Evolutionary conservation across 2,888 invertebrate genomes (phyloP), one percentile per base, ranked within the genome.

Genomic region (Zhuqinia jingwanae): DNA sequence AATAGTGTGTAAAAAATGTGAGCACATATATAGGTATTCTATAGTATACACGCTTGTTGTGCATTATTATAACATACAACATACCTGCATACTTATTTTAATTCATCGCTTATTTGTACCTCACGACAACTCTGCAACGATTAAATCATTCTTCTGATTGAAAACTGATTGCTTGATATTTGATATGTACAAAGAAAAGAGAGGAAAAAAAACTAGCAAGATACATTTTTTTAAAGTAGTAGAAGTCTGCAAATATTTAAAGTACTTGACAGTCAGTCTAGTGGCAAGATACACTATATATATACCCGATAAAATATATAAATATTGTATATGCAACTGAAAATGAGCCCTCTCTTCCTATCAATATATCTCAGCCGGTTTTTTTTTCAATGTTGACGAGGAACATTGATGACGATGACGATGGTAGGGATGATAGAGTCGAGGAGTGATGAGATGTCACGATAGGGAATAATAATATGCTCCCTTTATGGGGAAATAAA

Each of bases 91-190:
- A 17, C 45, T 20, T 8, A 36, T 10, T 45, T 70, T 8, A 15
- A 22, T 70, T 13, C 68, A 42, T 45, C 8, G 68, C 17, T 70
- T 20, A 70, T 70, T 45, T 20, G 3, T 22, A 70, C 68, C 10
- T 45, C 68, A 45, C 68, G 73, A 53, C 73, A 30, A 58, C 36
- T n/a, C n/a, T 36, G 36, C 25, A 22, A 15, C 73, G 73, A 73
- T 73, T 73, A 73, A 73, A 50, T 70, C 50, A 56, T 73, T 53
- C n/a, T n/a, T n/a, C 17, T 80, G 80, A 85, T 80, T 79, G 79
- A 80, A 80, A 85, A 75, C 60, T 76, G 73, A 85, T 85, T 80
- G 75, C 80, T 27, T 85, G 80, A 80, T 80, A 80, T 58, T 85
- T 80, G 79, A 85, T 84, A 85, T 56, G 45, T 56, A 73, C 36